Evolutionary conservation across 2,113 vertebrate species (phyloP).

Genomic region (Podarcis muralis): DNA sequence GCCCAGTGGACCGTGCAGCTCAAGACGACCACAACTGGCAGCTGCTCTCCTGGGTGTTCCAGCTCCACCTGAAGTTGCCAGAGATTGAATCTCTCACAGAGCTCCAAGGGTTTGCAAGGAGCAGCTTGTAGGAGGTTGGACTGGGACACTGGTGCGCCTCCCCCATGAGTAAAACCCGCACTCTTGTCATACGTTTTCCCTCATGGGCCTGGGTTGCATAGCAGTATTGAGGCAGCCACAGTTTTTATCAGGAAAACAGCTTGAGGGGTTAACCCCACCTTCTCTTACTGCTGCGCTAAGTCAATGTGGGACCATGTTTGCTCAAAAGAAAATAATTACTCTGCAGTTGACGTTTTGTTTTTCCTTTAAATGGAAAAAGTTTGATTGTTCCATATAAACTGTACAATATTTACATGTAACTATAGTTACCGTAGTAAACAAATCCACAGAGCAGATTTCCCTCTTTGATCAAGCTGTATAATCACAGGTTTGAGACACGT

Average conservation of each 20-base stretch:
- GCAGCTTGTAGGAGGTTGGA: too few species aligned
- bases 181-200: background rate
- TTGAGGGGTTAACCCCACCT: background rate
- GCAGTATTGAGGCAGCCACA: background rate
- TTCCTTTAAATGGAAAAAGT: background rate
- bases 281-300: too few species aligned
- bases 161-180: too few species aligned
- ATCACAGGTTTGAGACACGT: background rate
- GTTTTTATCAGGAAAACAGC: background rate
- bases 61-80: too few species aligned
- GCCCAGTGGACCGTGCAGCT: too few species aligned
- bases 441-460: background rate
- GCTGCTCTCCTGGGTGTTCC: too few species aligned
- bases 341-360: background rate
- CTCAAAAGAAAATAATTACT: background rate
- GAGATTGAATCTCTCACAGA: too few species aligned
- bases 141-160: too few species aligned
- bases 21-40: too few species aligned
- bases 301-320: background rate
- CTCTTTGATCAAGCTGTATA: background rate
- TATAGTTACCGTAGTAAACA: conserved; percentile 19
- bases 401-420: background rate
- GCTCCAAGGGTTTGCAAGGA: too few species aligned
- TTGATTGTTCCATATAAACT: background rate
- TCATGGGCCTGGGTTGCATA: background rate